Evolutionary conservation across 2,797 vertebrate species (phyloP).

Genomic region (Acipenser oxyrinchus): DNA sequence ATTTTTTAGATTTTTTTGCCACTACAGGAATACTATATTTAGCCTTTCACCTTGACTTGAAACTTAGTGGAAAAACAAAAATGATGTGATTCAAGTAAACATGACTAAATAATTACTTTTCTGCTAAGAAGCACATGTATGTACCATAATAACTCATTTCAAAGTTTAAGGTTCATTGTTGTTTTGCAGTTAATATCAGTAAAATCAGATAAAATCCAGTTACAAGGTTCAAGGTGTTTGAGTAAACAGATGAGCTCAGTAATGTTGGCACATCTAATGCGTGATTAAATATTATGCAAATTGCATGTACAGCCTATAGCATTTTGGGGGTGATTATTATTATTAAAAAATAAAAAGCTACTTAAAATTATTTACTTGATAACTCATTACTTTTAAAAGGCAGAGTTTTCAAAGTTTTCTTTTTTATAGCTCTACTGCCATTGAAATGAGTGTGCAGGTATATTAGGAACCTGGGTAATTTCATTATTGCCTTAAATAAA

Average conservation of each 20-base stretch:
- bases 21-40: constrained; percentile 18
- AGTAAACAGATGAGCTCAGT: constrained; percentile 49
- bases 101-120: constrained; percentile 44
- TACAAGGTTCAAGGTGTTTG: constrained; percentile 54
- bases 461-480: constrained; percentile 60
- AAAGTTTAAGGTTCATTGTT: constrained; percentile 48
- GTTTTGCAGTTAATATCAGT: constrained; percentile 48
- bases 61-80: constrained; percentile 34
- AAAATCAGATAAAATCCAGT: constrained; percentile 61
- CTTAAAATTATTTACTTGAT: constrained; percentile 69
- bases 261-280: constrained; percentile 79
- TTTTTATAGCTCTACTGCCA: constrained; percentile 26
- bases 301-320: constrained; percentile 71
- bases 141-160: constrained; percentile 65
- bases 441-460: constrained; percentile 68
- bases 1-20: constrained; percentile 8
- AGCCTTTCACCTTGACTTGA: constrained; percentile 18
- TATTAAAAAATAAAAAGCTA: constrained; percentile 79
- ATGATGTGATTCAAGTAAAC: constrained; percentile 45
- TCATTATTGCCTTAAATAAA: constrained; percentile 9
- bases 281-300: constrained; percentile 63
- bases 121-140: constrained; percentile 65
- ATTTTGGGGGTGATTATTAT: constrained; percentile 64
- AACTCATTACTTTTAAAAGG: constrained; percentile 73
- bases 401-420: constrained; percentile 46